Conservation (phyloP, 2,113 vertebrate genomes). For the Catharus bicknelli region DNA sequence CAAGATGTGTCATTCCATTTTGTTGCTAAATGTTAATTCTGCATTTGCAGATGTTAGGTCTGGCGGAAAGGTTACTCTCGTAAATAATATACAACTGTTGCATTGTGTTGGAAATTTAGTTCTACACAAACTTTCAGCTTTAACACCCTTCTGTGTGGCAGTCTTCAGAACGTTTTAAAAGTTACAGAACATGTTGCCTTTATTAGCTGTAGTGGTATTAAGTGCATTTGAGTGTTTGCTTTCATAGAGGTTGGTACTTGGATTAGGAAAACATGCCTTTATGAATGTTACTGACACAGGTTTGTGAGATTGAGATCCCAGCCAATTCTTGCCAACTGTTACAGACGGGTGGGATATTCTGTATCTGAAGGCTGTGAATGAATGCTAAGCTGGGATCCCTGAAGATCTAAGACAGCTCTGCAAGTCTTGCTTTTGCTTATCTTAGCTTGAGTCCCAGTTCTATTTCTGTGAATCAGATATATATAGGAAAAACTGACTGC, state of each 20-base stretch:
- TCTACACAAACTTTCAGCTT: not conserved
- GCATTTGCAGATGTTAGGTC: not conserved
- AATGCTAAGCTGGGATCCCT: not conserved
- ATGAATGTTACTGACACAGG: not conserved
- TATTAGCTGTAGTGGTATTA: not conserved
- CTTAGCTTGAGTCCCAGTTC: constrained; percentile 56
- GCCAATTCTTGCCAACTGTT: not conserved
- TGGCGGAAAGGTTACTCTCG: not conserved
- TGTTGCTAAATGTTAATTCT: not conserved
- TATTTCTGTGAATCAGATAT: constrained; percentile 70
- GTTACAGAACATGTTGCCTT: not conserved
- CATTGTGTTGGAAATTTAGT: rapidly evolving
- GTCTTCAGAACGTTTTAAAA: not conserved
- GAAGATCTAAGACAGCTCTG: not conserved
- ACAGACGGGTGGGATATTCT: not conserved
- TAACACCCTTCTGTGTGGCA: not conserved
- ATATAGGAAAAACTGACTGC: constrained; percentile 66
- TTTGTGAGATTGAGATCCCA: not conserved
- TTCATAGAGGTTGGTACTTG: not conserved
- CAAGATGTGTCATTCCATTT: not conserved
- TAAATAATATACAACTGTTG: not conserved
- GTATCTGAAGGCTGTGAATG: not conserved
- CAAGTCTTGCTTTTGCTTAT: constrained; percentile 58
- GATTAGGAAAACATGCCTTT: not conserved
- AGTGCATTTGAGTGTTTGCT: not conserved